A percentile compares a stretch with the other conserved stretches of the same genome.
phyloP scores from a whole-genome alignment of 2,888 invertebrate genomes.

The Pachycephus smyrnensis region DNA sequence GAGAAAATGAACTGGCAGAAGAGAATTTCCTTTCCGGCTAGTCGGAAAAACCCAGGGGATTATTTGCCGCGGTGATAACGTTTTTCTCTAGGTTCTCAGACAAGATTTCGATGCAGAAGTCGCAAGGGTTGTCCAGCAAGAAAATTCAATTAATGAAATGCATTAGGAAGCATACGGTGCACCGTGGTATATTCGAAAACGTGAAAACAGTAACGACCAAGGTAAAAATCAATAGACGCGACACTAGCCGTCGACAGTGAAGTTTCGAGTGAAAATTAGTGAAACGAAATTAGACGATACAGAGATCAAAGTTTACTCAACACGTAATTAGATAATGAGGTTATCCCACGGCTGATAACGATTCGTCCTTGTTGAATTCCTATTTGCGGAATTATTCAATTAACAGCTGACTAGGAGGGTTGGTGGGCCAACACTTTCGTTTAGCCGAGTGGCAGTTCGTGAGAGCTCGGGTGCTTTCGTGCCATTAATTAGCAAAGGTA shows the following conservation, averaged over 20 bases:
- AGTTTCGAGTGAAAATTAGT: not conserved
- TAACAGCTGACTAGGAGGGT: not conserved
- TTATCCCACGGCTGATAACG: not conserved
- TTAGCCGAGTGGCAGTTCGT: not conserved
- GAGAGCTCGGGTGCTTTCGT: conserved; percentile 5
- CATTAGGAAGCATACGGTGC: not conserved
- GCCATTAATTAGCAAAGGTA: conserved; percentile 27
- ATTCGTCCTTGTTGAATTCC: not conserved
- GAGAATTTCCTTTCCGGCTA: not conserved
- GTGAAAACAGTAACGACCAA: not conserved
- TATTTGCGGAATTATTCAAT: not conserved
- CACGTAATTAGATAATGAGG: not conserved
- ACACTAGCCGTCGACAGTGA: not conserved
- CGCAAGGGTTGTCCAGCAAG: not conserved
- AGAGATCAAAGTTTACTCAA: not conserved
- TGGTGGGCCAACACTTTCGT: not conserved
- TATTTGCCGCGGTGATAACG: not conserved
- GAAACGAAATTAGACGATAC: not conserved
- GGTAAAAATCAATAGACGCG: not conserved
- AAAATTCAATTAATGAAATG: not conserved
- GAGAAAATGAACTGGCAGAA: not conserved
- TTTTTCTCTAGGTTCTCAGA: not conserved
- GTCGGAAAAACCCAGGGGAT: not conserved
- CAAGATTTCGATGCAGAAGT: no score
- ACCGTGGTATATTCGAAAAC: not conserved